Percentiles rank a stretch among this genome's conserved stretches.
Evolutionary conservation across 2,113 vertebrate species (phyloP).

Genomic region (Sinocyclocheilus maitianheensis): DNA sequence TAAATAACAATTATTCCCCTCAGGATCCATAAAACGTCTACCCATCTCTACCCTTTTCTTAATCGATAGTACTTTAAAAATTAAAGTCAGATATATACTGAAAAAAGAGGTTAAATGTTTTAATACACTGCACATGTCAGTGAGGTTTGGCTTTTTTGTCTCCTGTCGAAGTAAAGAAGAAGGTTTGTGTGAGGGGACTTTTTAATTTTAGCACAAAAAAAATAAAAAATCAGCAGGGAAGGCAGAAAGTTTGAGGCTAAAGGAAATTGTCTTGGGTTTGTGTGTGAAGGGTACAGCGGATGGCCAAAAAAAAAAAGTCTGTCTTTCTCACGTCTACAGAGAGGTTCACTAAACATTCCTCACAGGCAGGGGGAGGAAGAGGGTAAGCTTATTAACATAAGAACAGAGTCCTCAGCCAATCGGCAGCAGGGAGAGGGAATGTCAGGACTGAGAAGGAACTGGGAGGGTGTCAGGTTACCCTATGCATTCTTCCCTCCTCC

Average conservation of each 20-base stretch:
- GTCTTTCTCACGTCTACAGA: conserved; percentile 54
- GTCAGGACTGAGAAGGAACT: conserved; percentile 70
- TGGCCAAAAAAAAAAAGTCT: conserved; percentile 45
- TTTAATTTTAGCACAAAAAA: not conserved
- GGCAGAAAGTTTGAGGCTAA: conserved; percentile 40
- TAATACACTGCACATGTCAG: not conserved
- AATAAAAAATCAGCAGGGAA: conserved; percentile 25
- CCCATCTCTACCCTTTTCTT: not conserved
- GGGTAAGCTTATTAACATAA: conserved; percentile 69
- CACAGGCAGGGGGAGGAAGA: conserved; percentile 66
- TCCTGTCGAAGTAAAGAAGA: not conserved
- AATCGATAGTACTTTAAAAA: not conserved
- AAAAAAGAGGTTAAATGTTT: not conserved
- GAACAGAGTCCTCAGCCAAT: conserved; percentile 67
- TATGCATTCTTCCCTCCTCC: conserved; percentile 59
- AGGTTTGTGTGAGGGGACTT: too few species aligned
- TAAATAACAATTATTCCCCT: not conserved
- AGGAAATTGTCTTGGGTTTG: conserved; percentile 45
- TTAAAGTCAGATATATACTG: not conserved
- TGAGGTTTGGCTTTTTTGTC: not conserved
- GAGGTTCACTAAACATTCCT: conserved; percentile 56
- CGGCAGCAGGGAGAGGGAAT: conserved; percentile 59
- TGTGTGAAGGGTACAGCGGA: conserved; percentile 28
- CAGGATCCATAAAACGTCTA: not conserved
- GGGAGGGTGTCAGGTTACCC: conserved; percentile 71